Percentiles rank a stretch among this genome's conserved stretches.
phyloP scores from a whole-genome alignment of 2,797 vertebrate genomes.

The Podarcis lilfordi region DNA sequence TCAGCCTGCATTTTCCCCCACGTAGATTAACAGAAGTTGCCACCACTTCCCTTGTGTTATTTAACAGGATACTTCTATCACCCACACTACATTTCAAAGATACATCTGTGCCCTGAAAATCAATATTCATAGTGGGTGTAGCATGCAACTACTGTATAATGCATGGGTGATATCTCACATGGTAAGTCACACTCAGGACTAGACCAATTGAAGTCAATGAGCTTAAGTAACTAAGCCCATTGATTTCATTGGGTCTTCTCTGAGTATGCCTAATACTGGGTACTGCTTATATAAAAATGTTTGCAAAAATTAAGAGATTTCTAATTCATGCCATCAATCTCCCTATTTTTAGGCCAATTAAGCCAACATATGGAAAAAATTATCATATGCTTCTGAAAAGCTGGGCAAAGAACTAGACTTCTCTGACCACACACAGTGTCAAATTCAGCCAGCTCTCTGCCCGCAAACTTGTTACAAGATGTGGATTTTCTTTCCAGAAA shows the following conservation, averaged over 20 bases:
- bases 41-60: neutral
- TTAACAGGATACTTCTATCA: neutral
- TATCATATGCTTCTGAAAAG: constrained; percentile 37
- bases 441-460: constrained; percentile 22
- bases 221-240: too few relatives aligned
- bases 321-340: neutral
- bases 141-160: neutral
- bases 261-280: neutral
- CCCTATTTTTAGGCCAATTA: constrained; percentile 15
- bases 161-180: neutral
- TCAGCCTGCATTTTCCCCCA: neutral
- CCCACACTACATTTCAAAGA: neutral
- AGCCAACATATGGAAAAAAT: constrained; percentile 37
- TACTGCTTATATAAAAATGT: neutral
- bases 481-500: constrained; percentile 10
- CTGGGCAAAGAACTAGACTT: constrained; percentile 22
- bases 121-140: neutral
- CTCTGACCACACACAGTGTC: constrained; percentile 33
- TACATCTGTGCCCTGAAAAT: neutral
- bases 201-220: too few relatives aligned
- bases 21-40: neutral
- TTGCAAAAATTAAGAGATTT: neutral
- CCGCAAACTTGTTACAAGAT: constrained; percentile 25
- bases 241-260: too few relatives aligned
- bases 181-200: neutral